These are phyloP conservation scores for Eledona agricola DNA, from an alignment of 2,888 invertebrate species.

Conservation along the genomic window DNA sequence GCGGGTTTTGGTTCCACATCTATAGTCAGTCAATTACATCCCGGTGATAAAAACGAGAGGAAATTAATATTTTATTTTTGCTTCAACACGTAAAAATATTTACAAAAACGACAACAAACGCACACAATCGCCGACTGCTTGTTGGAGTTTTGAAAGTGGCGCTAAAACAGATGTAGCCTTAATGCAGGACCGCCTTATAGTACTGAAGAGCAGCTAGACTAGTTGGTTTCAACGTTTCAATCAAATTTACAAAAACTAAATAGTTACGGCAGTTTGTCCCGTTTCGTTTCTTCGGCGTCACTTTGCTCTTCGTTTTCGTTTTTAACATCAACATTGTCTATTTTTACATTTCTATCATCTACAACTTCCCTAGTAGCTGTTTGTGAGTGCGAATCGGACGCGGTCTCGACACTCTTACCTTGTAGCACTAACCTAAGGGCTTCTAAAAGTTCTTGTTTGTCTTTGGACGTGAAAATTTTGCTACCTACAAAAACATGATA, in stretches of 20 bases:
- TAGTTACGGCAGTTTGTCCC: constrained; percentile 23
- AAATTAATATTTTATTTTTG: too few species aligned
- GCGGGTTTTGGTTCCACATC: too few species aligned
- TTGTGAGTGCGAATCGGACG: constrained; percentile 18
- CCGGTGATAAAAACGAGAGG: too few species aligned
- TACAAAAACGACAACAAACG: too few species aligned
- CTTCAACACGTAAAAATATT: too few species aligned
- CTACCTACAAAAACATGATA: constrained; percentile 65
- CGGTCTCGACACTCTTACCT: constrained; percentile 22
- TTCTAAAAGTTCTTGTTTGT: constrained; percentile 68
- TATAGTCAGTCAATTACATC: too few species aligned
- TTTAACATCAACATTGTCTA: constrained; percentile 15
- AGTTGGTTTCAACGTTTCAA: constrained; percentile 11
- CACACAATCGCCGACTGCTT: not conserved
- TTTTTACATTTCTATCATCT: constrained; percentile 38
- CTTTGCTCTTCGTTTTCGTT: constrained; percentile 44
- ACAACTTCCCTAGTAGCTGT: constrained; percentile 42
- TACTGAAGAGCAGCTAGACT: constrained; percentile 6
- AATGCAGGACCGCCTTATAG: constrained; percentile 12
- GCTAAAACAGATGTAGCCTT: too few species aligned
- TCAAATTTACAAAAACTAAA: constrained; percentile 12
- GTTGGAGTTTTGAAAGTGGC: too few species aligned
- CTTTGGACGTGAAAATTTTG: constrained; percentile 68
- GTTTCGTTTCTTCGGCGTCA: constrained; percentile 50
- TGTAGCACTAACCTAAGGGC: constrained; percentile 70